phyloP scores from a whole-genome alignment of 2,797 vertebrate species.

The Pygocentrus nattereri region DNA sequence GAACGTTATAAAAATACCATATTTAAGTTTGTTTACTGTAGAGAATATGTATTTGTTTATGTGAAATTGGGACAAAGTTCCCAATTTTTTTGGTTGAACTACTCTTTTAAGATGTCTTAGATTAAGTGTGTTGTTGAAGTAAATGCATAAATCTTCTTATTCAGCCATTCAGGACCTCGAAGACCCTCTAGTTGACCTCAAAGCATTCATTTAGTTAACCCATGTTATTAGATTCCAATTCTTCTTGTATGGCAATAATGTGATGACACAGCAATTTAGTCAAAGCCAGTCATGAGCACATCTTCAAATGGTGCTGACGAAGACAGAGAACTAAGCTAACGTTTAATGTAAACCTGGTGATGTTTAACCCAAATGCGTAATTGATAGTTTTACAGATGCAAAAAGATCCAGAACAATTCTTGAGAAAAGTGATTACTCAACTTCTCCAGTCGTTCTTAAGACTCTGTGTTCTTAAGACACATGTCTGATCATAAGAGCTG shows the following conservation, averaged over 20 bases:
- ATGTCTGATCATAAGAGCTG: background rate
- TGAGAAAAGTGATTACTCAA: background rate
- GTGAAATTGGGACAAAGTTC: no score
- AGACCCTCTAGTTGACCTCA: no score
- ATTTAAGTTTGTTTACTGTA: no score
- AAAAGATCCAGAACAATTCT: background rate
- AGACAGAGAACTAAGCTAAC: conserved; percentile 18
- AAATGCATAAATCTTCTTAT: no score
- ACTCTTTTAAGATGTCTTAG: no score
- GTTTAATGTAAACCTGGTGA: conserved; percentile 32
- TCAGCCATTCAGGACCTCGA: no score
- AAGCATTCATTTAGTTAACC: background rate
- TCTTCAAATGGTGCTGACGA: conserved; percentile 3
- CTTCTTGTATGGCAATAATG: conserved; percentile 21
- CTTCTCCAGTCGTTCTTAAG: no score
- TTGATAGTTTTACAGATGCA: background rate
- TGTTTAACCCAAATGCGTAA: conserved; percentile 50
- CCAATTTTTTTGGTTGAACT: no score
- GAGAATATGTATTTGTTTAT: no score
- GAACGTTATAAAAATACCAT: no score
- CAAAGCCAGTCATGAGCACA: conserved; percentile 21
- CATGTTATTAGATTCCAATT: background rate
- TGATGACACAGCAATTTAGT: conserved; percentile 6
- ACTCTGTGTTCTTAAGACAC: background rate
- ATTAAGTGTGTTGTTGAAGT: no score